phyloP scores from a whole-genome alignment of 92 coral and sea anemone genomes.

The Scolanthus callimorphus region DNA sequence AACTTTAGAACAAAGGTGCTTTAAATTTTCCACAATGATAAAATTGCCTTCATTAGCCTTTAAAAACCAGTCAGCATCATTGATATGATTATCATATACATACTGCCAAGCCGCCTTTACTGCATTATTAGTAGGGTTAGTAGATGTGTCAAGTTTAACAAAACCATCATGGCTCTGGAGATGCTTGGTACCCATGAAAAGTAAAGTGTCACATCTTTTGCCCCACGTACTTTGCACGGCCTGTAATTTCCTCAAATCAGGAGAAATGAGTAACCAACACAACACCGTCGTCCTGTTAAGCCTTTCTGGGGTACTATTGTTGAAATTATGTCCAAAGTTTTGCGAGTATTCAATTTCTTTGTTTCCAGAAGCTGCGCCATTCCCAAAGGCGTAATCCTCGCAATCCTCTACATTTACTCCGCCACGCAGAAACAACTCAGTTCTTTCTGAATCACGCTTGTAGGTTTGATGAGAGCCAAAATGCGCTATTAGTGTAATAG shows the following conservation, averaged over 20 bases:
- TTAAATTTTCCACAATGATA: constrained; percentile 21
- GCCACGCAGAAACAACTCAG: too few relatives aligned
- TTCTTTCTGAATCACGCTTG: too few relatives aligned
- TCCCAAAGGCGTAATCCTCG: too few relatives aligned
- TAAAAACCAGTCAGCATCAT: constrained; percentile 33
- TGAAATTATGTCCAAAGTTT: too few relatives aligned
- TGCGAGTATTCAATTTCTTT: too few relatives aligned
- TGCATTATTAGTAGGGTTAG: constrained; percentile 12
- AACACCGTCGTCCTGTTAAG: too few relatives aligned
- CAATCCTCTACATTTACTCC: too few relatives aligned
- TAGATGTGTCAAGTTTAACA: constrained; percentile 4
- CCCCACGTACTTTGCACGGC: constrained; percentile 30
- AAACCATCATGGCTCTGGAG: constrained; percentile 13
- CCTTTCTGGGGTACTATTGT: too few relatives aligned
- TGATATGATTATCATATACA: constrained; percentile 16
- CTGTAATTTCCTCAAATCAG: constrained; percentile 1
- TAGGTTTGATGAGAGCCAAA: too few relatives aligned
- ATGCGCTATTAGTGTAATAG: too few relatives aligned
- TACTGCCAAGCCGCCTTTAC: constrained; percentile 29
- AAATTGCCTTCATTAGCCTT: constrained; percentile 25
- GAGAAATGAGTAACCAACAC: constrained; percentile 30
- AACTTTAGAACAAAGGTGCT: constrained; percentile 18
- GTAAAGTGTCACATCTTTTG: constrained; percentile 13
- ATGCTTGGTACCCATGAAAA: constrained; percentile 25
- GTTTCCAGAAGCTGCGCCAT: too few relatives aligned